A percentile compares a stretch with the other conserved stretches of the same genome.
Evolutionary conservation across 2,888 invertebrate species (phyloP).

Genomic region (Diplolepis rosae): DNA sequence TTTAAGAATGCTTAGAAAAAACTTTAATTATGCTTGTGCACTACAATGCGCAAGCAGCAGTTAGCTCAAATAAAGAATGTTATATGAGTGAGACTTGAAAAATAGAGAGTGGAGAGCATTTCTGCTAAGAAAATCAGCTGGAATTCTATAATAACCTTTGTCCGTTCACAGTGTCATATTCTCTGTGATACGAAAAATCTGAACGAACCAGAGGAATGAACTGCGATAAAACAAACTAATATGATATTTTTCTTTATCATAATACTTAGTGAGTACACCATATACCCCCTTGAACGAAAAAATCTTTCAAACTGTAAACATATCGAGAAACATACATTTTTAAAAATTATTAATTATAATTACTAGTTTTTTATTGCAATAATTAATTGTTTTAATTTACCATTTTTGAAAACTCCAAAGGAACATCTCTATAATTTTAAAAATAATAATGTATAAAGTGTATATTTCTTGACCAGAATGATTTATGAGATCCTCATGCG

Average conservation of each 20-base stretch:
- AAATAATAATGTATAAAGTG: no score
- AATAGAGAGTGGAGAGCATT: no score
- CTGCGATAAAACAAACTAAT: constrained; percentile 15
- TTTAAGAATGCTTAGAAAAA: no score
- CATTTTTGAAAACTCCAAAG: no score
- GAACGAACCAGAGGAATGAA: constrained; percentile 18
- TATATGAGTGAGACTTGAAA: no score
- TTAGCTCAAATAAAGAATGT: no score
- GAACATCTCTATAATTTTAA: no score
- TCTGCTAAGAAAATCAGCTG: neutral
- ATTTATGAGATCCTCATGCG: no score
- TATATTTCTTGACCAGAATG: no score
- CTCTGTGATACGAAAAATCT: constrained; percentile 16
- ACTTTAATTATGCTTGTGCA: no score
- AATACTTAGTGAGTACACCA: neutral
- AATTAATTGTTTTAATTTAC: neutral
- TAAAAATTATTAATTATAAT: no score
- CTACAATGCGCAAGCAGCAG: no score
- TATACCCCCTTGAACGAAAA: neutral
- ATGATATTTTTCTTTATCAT: neutral
- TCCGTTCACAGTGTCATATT: neutral
- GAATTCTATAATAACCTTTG: constrained; percentile 1
- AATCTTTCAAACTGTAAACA: neutral
- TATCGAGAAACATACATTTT: neutral
- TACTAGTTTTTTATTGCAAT: neutral